These are phyloP conservation scores for Yoshiicerus persimilis DNA, from an alignment of 1,140 invertebrate genomes.

Conservation along the genomic window DNA sequence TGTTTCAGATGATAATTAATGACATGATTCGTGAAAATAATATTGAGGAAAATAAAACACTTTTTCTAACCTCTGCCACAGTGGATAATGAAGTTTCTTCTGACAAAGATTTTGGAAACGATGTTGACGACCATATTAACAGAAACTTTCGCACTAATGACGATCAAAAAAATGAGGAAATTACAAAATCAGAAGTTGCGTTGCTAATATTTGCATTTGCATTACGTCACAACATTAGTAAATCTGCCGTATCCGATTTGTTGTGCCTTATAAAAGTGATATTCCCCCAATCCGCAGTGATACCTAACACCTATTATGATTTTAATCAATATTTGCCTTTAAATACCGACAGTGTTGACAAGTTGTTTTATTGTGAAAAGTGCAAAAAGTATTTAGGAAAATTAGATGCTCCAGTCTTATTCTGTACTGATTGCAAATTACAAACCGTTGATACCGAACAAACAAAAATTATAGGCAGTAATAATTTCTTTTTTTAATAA, in stretches of 20 bases:
- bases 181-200: neutral
- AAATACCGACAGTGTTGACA: neutral
- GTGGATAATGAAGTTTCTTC: too few species aligned
- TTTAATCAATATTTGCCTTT: neutral
- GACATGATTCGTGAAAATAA: too few species aligned
- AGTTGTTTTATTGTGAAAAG: neutral
- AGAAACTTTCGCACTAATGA: neutral
- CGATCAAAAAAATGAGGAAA: neutral
- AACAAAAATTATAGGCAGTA: too few species aligned
- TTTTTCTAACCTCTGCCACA: too few species aligned
- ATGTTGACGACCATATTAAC: neutral
- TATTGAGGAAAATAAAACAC: too few species aligned
- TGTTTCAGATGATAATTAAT: too few species aligned
- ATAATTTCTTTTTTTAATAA: neutral
- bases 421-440: neutral
- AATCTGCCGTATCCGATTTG: neutral
- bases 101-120: too few species aligned
- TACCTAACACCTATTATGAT: neutral
- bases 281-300: neutral
- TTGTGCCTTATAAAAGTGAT: neutral
- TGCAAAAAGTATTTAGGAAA: neutral
- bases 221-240: neutral
- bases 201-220: neutral
- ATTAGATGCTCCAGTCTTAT: too few species aligned
- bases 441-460: too few species aligned